These are phyloP conservation scores for Diachasma alloeum DNA, from an alignment of 1,140 invertebrate species.

Conservation along the genomic window DNA sequence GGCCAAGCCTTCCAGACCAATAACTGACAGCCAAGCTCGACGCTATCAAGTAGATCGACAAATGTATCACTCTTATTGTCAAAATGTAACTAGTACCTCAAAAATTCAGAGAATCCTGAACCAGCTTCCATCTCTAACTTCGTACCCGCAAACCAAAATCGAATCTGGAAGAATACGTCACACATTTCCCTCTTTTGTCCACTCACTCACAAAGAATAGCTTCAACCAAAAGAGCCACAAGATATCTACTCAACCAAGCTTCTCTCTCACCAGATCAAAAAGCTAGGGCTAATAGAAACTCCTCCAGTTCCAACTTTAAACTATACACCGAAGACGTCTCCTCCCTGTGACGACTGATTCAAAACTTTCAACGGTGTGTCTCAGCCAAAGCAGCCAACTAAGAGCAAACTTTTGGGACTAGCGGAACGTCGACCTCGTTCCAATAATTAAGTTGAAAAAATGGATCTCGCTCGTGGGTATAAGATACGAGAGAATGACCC, in stretches of 20 bases:
- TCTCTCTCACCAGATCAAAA: background rate
- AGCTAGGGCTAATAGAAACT: background rate
- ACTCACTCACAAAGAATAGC: background rate
- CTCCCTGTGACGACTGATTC: background rate
- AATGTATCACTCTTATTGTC: no score
- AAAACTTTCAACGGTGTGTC: background rate
- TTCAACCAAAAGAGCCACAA: background rate
- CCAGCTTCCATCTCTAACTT: no score
- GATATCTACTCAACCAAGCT: background rate
- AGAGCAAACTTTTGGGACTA: constrained; percentile 40
- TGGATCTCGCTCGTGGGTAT: constrained; percentile 20
- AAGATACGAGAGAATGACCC: background rate
- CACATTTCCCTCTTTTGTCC: no score
- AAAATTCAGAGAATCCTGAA: no score
- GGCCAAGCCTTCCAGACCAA: no score
- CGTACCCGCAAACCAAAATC: no score
- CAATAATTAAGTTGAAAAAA: constrained; percentile 60
- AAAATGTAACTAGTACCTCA: no score
- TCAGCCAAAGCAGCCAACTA: background rate
- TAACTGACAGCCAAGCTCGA: no score
- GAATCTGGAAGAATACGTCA: no score
- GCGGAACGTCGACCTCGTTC: constrained; percentile 39
- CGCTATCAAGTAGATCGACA: no score
- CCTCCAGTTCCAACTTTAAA: background rate
- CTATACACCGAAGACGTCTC: background rate